A percentile compares a stretch with the other conserved stretches of the same genome.
Evolutionary conservation across 2,888 invertebrate genomes (phyloP).

Genomic region (Melieria picta): DNA sequence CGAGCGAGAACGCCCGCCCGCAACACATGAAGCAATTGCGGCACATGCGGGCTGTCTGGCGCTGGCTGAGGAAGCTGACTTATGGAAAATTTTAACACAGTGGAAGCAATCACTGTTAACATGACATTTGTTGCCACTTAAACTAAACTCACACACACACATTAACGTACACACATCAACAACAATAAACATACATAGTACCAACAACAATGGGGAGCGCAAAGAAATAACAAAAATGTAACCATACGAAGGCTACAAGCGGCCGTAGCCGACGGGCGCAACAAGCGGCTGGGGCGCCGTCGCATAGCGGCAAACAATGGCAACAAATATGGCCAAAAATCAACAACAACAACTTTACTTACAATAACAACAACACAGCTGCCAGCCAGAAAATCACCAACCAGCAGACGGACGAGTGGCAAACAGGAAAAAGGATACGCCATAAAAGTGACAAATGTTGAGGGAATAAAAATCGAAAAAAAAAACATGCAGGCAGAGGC

Average conservation of each 20-base stretch:
- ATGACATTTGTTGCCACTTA: slow-evolving; percentile 41
- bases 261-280: not conserved
- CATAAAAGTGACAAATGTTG: slow-evolving; percentile 9
- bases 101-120: slow-evolving; percentile 32
- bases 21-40: too few species aligned
- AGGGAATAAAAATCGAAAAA: slow-evolving; percentile 2
- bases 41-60: not conserved
- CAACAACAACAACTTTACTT: not conserved
- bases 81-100: slow-evolving; percentile 18
- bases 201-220: not conserved
- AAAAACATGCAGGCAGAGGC: too few species aligned
- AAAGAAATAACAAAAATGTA: slow-evolving; percentile 1
- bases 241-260: slow-evolving; percentile 7
- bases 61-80: not conserved
- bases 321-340: not conserved
- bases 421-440: not conserved
- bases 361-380: not conserved
- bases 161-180: not conserved
- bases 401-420: not conserved
- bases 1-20: not conserved
- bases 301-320: not conserved
- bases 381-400: slow-evolving; percentile 1
- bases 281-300: too few species aligned
- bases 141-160: not conserved
- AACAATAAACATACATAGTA: not conserved